These are phyloP conservation scores for Isoperla grammatica DNA, from an alignment of 2,888 invertebrate species.

Conservation along the genomic window DNA sequence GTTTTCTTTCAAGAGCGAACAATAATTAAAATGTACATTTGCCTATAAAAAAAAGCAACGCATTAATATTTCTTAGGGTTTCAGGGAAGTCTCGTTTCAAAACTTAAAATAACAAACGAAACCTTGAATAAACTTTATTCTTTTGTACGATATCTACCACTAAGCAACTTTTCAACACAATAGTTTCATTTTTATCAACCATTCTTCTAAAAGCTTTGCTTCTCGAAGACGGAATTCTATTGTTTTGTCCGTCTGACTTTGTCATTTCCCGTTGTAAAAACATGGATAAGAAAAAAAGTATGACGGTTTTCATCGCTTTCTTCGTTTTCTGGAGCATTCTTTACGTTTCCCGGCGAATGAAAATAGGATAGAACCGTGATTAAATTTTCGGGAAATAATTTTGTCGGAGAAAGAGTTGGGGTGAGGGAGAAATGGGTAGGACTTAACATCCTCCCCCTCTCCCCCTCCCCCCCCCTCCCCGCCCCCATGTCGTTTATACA, in stretches of 20 bases:
- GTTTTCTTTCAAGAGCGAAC: no score
- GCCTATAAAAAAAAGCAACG: no score
- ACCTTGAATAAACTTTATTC: no score
- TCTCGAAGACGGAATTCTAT: background rate
- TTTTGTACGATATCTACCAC: no score
- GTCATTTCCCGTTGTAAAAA: background rate
- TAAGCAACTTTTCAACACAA: no score
- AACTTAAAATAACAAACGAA: no score
- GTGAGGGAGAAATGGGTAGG: conserved; percentile 33
- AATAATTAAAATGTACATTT: no score
- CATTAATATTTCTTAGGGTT: no score
- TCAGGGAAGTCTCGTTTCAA: no score
- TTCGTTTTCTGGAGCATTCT: conserved; percentile 15
- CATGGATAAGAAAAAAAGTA: background rate
- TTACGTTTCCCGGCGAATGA: conserved; percentile 21
- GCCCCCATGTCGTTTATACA: conserved; percentile 37
- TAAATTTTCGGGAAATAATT: conserved; percentile 30
- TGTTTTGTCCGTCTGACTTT: no score
- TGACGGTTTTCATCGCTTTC: conserved; percentile 1
- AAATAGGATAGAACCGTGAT: conserved; percentile 28
- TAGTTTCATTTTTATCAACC: conserved; percentile 2
- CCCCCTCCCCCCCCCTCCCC: background rate
- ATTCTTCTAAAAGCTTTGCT: background rate
- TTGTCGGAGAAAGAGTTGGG: conserved; percentile 22
- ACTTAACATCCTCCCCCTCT: conserved; percentile 14